These are phyloP conservation scores for Drosophila ercepeae DNA, from an alignment of 1,140 invertebrate species.

Conservation along the genomic window DNA sequence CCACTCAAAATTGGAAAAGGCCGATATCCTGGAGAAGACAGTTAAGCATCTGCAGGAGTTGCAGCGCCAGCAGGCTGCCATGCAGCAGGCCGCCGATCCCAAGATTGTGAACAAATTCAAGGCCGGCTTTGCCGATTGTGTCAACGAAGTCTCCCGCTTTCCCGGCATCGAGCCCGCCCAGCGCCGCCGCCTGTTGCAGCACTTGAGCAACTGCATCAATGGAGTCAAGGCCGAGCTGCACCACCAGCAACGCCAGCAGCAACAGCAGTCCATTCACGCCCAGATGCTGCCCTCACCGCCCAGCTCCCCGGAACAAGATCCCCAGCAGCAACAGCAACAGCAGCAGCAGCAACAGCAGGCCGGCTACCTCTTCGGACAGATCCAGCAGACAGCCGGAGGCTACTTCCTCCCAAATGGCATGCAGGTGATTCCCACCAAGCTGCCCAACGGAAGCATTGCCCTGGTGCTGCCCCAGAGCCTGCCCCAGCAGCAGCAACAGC, in stretches of 20 bases:
- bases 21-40: conserved; percentile 98
- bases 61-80: conserved; percentile 89
- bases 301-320: conserved; percentile 82
- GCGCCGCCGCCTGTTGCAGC: conserved; percentile 89
- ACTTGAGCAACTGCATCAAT: conserved; percentile 89
- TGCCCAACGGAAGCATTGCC: conserved; percentile 92
- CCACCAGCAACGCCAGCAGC: conserved; percentile 80
- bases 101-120: conserved; percentile 92
- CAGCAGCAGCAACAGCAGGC: conserved; percentile 73
- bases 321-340: conserved; percentile 70
- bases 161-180: conserved; percentile 89
- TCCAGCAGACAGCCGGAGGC: conserved; percentile 87
- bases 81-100: conserved; percentile 90
- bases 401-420: conserved; percentile 87
- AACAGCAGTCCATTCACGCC: conserved; percentile 77
- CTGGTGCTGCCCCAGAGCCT: conserved; percentile 88
- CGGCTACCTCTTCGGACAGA: conserved; percentile 74
- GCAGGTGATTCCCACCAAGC: conserved; percentile 91
- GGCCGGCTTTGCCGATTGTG: conserved; percentile 94
- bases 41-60: conserved; percentile 95
- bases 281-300: conserved; percentile 84
- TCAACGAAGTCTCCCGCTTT: conserved; percentile 91
- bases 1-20: conserved; percentile 98
- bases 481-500: conserved; percentile 84
- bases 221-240: conserved; percentile 83